Base-by-base conservation (phyloP, 2,113 vertebrate genomes). In the Lepus europaeus region DNA sequence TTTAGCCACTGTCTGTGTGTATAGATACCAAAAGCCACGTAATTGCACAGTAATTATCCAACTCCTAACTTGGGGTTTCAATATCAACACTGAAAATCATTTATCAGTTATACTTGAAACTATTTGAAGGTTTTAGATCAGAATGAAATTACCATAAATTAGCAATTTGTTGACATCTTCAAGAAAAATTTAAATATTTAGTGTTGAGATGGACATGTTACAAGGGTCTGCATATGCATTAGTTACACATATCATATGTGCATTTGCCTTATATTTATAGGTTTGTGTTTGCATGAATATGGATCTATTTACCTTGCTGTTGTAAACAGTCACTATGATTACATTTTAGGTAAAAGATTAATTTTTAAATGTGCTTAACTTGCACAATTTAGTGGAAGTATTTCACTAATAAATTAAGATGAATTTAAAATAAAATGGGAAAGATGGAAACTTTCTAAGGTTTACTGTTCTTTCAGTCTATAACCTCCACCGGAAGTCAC, bases 91-190 rank as follows among this genome's bases (percentile, higher is more conserved):
- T 84, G 79, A 90, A 96, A 97, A 97, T 93, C 93, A 73, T 95
- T 56, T 92, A 81, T 33, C 17, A 31, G 74, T 93, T 93, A 92
- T 36, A 84, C 49, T 73, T 89, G n/a, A 51, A 94, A 90, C 78
- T 70, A 11, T 59, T 97, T 53, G 81, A 90, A 96, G 51, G 31
- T 87, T 96, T 94, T 77, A 80, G 6, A 95, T 22, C 9, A 59
- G 94, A 95, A 93, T 95, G 39, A 87, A 76, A 97, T 96, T 93
- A 95, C 31, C 89, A 91, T 95, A 86, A 97, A 95, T 96, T 97
- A 91, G 79, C 89, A 96, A 95, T 53, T 93, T 89, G 66, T 89
- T 97, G 86, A 70, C 68, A 96, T 91, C 88, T 90, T 93, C 89
- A 92, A 89, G n/a, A 23, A 86, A 29, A 94, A 88, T 94, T 95